phyloP scores from a whole-genome alignment of 2,888 invertebrate genomes.

The Nysson spinosus region DNA sequence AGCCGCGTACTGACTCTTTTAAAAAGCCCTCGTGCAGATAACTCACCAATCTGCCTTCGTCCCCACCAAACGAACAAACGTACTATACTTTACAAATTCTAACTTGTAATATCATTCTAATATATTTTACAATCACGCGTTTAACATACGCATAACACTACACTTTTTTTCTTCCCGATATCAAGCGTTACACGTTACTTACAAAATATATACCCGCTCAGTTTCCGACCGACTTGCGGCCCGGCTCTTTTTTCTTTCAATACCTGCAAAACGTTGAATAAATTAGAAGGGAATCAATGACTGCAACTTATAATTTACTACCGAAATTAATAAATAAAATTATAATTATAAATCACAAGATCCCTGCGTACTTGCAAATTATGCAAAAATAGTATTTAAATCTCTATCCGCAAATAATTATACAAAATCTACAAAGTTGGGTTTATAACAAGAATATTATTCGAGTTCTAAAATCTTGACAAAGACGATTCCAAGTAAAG shows the following conservation, averaged over 20 bases:
- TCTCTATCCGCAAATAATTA: too few species aligned
- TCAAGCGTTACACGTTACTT: background rate
- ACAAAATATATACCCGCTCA: background rate
- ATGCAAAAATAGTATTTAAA: too few species aligned
- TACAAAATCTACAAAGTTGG: too few species aligned
- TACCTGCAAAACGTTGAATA: constrained; percentile 9
- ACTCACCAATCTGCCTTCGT: constrained; percentile 38
- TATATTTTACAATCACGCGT: constrained; percentile 10
- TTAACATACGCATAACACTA: background rate
- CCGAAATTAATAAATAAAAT: too few species aligned
- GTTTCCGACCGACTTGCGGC: too few species aligned
- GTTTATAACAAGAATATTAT: too few species aligned
- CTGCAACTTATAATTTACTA: too few species aligned
- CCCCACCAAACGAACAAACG: constrained; percentile 47
- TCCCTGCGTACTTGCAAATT: too few species aligned
- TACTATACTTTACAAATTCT: constrained; percentile 43
- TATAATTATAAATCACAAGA: too few species aligned
- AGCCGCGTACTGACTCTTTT: constrained; percentile 31
- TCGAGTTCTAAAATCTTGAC: too few species aligned
- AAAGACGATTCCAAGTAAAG: too few species aligned
- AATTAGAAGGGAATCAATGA: background rate
- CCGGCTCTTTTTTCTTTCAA: too few species aligned
- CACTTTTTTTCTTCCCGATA: constrained; percentile 21
- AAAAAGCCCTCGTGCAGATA: constrained; percentile 38
- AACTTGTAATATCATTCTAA: constrained; percentile 15